Conservation (phyloP, 2,113 vertebrate species). For the Melospiza melodia region DNA sequence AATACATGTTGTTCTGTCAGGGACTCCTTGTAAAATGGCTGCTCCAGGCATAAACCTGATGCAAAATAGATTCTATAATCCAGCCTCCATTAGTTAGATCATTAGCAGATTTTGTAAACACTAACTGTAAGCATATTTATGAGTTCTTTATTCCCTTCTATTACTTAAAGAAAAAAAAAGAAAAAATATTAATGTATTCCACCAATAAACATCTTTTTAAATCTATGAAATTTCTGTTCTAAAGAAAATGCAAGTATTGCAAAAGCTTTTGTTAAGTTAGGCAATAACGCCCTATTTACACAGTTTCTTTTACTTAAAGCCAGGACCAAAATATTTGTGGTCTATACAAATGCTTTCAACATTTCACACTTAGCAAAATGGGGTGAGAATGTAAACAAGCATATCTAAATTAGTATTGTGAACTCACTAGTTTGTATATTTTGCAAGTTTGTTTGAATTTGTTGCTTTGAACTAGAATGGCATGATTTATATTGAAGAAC, state of each 20-base stretch:
- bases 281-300: slow-evolving; percentile 1
- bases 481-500: slow-evolving; percentile 38
- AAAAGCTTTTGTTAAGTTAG: slow-evolving; percentile 10
- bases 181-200: neutral
- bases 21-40: neutral
- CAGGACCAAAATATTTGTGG: slow-evolving; percentile 21
- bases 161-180: neutral
- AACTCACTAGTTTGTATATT: slow-evolving; percentile 52
- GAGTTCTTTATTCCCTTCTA: neutral
- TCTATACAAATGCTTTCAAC: slow-evolving; percentile 24
- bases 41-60: neutral
- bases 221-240: slow-evolving; percentile 30
- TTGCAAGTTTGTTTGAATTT: slow-evolving; percentile 54
- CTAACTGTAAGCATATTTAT: slow-evolving; percentile 44
- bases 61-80: slow-evolving; percentile 36
- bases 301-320: slow-evolving; percentile 27
- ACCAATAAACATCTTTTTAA: slow-evolving; percentile 23
- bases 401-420: slow-evolving; percentile 41
- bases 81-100: slow-evolving; percentile 35
- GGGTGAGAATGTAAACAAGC: slow-evolving; percentile 53
- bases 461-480: slow-evolving; percentile 52
- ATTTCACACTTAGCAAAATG: slow-evolving; percentile 17
- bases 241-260: neutral
- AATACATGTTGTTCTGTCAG: neutral
- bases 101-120: slow-evolving; percentile 67